These are phyloP conservation scores for Tautogolabrus adspersus DNA, from an alignment of 2,113 vertebrate species.

Conservation along the genomic window DNA sequence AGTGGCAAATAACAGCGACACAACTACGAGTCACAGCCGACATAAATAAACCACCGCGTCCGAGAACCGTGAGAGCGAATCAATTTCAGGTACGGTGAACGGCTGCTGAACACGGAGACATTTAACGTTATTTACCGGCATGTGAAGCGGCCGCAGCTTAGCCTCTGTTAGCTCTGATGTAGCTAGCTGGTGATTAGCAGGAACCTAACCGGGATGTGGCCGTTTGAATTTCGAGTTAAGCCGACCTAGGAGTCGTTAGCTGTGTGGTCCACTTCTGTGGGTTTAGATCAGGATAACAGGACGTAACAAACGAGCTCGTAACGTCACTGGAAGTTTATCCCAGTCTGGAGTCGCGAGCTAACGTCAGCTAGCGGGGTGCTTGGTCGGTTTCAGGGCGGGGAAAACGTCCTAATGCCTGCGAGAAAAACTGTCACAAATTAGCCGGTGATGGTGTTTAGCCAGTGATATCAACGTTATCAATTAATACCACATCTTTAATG, in stretches of 20 bases:
- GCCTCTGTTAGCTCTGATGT: conserved; percentile 20
- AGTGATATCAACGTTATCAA: too few species aligned
- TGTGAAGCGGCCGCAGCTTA: conserved; percentile 20
- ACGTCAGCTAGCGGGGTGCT: not conserved
- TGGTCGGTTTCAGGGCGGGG: conserved; percentile 53
- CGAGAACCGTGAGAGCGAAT: not conserved
- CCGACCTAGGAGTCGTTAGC: not conserved
- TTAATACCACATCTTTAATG: too few species aligned
- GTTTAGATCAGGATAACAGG: too few species aligned
- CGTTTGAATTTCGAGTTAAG: not conserved
- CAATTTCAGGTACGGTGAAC: conserved; percentile 43
- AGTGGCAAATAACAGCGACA: conserved; percentile 20
- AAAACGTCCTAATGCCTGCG: not conserved
- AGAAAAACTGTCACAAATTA: not conserved
- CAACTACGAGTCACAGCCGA: not conserved
- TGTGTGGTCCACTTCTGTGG: fast-evolving
- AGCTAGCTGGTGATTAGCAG: conserved; percentile 35
- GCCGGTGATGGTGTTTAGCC: not conserved
- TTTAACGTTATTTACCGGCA: conserved; percentile 2
- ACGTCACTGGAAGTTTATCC: not conserved
- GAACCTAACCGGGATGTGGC: not conserved
- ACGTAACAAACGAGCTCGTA: too few species aligned
- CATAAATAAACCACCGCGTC: not conserved
- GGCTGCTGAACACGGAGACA: not conserved
- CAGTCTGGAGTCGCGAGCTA: not conserved